Conservation (phyloP, 35 echinoderm and acorn worm species). For the Strongylocentrotus purpuratus region DNA sequence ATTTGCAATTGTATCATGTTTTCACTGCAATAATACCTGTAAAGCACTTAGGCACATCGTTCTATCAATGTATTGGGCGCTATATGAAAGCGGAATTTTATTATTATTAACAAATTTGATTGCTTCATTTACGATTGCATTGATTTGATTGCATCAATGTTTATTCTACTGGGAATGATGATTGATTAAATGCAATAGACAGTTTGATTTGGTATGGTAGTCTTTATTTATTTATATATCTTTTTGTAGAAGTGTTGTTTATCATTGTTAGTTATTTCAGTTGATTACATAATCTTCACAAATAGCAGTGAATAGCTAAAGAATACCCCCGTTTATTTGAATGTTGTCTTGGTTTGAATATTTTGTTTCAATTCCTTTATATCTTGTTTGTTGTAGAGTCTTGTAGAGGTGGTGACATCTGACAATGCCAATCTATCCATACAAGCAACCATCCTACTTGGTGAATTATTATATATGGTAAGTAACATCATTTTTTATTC, state of each 20-base stretch:
- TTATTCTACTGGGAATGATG: no score
- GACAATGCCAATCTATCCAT: slow-evolving; percentile 81
- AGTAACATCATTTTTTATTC: slow-evolving; percentile 24
- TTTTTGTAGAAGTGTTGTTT: not conserved
- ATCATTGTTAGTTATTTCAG: not conserved
- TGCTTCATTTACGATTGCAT: not conserved
- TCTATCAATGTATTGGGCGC: no score
- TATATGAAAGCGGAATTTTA: no score
- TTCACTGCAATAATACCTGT: no score
- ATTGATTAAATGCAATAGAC: no score
- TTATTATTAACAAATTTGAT: no score
- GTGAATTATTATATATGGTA: slow-evolving; percentile 93
- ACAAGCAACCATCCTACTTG: slow-evolving; percentile 85
- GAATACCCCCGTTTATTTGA: no score
- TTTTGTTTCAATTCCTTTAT: not conserved
- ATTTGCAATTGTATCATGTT: not conserved
- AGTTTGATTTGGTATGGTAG: no score
- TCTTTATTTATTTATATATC: not conserved
- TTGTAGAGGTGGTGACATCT: slow-evolving; percentile 91
- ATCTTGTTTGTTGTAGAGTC: slow-evolving; percentile 64
- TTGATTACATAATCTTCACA: no score
- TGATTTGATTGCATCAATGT: not conserved
- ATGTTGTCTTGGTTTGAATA: no score
- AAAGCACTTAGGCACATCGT: no score
- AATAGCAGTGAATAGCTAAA: no score